These are phyloP conservation scores for Notarius quadriscutis DNA, from an alignment of 2,113 vertebrate species.

Conservation along the genomic window DNA sequence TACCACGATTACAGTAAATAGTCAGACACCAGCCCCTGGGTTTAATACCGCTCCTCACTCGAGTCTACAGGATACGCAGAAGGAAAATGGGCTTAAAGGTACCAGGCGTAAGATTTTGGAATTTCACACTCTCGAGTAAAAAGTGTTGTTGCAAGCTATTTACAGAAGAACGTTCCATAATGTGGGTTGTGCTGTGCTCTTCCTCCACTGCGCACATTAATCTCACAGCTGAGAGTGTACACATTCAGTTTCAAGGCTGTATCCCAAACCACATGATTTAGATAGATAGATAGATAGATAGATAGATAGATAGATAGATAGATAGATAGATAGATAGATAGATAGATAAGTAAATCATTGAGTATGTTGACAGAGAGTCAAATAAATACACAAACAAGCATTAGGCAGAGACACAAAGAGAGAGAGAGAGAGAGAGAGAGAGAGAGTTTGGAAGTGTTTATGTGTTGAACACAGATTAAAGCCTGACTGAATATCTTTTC, in stretches of 20 bases:
- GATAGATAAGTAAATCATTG: too few relatives aligned
- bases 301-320: background rate
- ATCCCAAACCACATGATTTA: background rate
- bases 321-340: background rate
- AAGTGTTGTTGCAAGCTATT: constrained; percentile 12
- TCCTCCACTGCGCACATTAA: constrained; percentile 4
- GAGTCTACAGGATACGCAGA: background rate
- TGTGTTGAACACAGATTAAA: background rate
- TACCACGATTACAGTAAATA: background rate
- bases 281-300: background rate
- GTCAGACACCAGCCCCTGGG: background rate
- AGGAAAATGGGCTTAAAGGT: background rate
- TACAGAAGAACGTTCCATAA: constrained; percentile 16
- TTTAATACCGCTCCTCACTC: background rate
- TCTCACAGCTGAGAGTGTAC: background rate
- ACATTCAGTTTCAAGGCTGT: background rate
- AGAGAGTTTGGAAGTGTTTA: background rate
- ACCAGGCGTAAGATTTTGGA: background rate
- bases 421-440: background rate
- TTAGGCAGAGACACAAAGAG: background rate
- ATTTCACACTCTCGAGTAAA: background rate
- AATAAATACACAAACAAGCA: too few relatives aligned
- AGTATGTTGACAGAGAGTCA: too few relatives aligned
- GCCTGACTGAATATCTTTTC: background rate
- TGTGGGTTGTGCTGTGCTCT: constrained; percentile 1